Conservation (phyloP, 35 echinoderm and acorn worm species). For the Stichopus chloronotus region DNA sequence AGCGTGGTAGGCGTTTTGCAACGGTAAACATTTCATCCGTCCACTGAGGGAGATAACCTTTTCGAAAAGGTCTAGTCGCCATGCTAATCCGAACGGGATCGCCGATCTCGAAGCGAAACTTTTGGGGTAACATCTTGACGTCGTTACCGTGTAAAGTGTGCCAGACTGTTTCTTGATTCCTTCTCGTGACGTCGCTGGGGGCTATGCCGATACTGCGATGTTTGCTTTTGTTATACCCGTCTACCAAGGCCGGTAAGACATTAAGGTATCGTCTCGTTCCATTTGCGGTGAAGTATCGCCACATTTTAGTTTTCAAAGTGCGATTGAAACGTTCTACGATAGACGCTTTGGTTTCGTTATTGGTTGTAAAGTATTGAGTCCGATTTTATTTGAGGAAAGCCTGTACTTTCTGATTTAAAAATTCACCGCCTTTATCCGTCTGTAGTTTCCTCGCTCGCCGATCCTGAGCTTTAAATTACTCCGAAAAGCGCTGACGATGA, state of each 20-base stretch:
- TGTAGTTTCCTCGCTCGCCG: slow-evolving; percentile 59
- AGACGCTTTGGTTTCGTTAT: slow-evolving; percentile 40
- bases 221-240: too few relatives aligned
- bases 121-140: neutral
- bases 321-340: too few relatives aligned
- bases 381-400: slow-evolving; percentile 27
- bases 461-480: slow-evolving; percentile 31
- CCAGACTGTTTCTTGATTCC: slow-evolving; percentile 64
- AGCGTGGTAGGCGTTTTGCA: too few relatives aligned
- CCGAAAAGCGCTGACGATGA: slow-evolving; percentile 35
- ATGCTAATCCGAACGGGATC: slow-evolving; percentile 63
- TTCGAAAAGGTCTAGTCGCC: slow-evolving; percentile 37
- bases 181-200: slow-evolving; percentile 47
- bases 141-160: slow-evolving; percentile 62
- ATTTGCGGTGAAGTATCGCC: too few relatives aligned
- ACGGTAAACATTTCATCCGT: too few relatives aligned
- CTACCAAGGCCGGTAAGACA: too few relatives aligned
- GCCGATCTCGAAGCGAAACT: slow-evolving; percentile 64
- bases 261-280: too few relatives aligned
- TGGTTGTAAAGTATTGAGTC: too few relatives aligned
- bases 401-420: slow-evolving; percentile 56
- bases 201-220: slow-evolving; percentile 66
- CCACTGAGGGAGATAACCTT: too few relatives aligned
- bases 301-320: too few relatives aligned
- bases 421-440: slow-evolving; percentile 70